These are phyloP conservation scores for Oceanodroma leucorhoa DNA, from an alignment of 2,797 vertebrate genomes.

Conservation along the genomic window DNA sequence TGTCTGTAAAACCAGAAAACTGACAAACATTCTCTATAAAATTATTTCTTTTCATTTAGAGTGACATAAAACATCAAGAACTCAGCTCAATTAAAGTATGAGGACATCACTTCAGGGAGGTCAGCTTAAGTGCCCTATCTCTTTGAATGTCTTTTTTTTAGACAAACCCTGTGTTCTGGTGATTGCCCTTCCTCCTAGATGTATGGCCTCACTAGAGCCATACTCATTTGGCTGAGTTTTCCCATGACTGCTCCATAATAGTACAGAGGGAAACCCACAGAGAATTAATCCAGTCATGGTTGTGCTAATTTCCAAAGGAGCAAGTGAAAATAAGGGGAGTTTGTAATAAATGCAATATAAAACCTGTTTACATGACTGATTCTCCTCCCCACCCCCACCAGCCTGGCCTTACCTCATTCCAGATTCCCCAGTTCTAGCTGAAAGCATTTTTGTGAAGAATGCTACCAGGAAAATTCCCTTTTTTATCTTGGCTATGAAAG, in stretches of 20 bases:
- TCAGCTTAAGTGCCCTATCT: slow-evolving; percentile 44
- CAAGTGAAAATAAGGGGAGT: slow-evolving; percentile 51
- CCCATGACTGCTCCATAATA: slow-evolving; percentile 59
- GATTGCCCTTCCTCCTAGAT: slow-evolving; percentile 33
- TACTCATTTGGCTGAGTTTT: slow-evolving; percentile 50
- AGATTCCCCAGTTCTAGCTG: slow-evolving; percentile 20
- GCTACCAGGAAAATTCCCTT: slow-evolving; percentile 24
- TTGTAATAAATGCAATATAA: slow-evolving; percentile 53
- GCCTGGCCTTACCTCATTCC: slow-evolving; percentile 37
- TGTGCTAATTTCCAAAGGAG: slow-evolving; percentile 61
- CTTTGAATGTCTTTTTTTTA: slow-evolving; percentile 56
- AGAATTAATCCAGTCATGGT: slow-evolving; percentile 65
- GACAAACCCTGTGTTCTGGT: slow-evolving; percentile 46
- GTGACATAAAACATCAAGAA: slow-evolving; percentile 50
- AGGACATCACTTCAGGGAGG: slow-evolving; percentile 35
- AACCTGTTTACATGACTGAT: slow-evolving; percentile 47
- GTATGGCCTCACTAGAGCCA: slow-evolving; percentile 44
- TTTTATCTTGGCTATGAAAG: slow-evolving; percentile 26
- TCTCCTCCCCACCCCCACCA: not conserved
- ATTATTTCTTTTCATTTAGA: not conserved
- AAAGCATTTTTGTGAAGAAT: slow-evolving; percentile 48
- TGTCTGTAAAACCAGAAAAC: not conserved
- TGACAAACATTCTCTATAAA: not conserved
- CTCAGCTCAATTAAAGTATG: slow-evolving; percentile 48
- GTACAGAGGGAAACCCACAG: slow-evolving; percentile 47